phyloP scores from a whole-genome alignment of 2,888 invertebrate genomes.

The Xylota segnis region DNA sequence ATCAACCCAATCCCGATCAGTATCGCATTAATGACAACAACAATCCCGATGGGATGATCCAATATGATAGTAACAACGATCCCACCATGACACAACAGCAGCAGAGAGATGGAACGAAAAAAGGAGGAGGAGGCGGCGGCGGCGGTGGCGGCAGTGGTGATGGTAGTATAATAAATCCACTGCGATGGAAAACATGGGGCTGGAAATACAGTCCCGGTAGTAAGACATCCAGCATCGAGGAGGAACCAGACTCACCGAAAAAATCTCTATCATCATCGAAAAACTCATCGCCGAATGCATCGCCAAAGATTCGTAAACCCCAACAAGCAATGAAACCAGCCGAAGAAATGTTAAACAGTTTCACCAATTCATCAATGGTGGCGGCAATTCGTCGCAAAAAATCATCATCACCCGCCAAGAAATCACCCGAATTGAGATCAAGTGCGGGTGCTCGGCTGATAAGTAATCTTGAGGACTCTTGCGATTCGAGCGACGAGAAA shows the following conservation, averaged over 20 bases:
- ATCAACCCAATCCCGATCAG: conserved; percentile 76
- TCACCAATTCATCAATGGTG: conserved; percentile 71
- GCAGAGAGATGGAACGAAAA: conserved; percentile 71
- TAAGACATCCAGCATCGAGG: conserved; percentile 80
- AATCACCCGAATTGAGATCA: conserved; percentile 77
- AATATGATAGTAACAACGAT: conserved; percentile 60
- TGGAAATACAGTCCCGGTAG: conserved; percentile 80
- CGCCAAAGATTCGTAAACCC: conserved; percentile 78
- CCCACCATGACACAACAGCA: conserved; percentile 52
- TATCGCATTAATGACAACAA: conserved; percentile 58
- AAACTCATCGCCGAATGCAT: conserved; percentile 79
- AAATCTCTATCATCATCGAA: conserved; percentile 78
- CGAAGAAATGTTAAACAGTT: conserved; percentile 65
- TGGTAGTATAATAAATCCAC: conserved; percentile 75
- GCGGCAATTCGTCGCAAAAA: conserved; percentile 78
- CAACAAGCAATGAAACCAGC: conserved; percentile 63
- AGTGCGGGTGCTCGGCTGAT: conserved; percentile 79
- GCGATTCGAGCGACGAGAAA: conserved; percentile 77
- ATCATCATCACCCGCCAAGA: conserved; percentile 73
- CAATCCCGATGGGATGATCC: conserved; percentile 64
- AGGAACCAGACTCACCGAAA: conserved; percentile 79
- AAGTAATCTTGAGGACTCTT: conserved; percentile 70
- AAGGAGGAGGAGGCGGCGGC: conserved; percentile 28
- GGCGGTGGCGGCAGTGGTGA: conserved; percentile 51
- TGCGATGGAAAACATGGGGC: conserved; percentile 79